Evolutionary conservation across 2,888 invertebrate species (phyloP).

Genomic region (Atrina japonica): DNA sequence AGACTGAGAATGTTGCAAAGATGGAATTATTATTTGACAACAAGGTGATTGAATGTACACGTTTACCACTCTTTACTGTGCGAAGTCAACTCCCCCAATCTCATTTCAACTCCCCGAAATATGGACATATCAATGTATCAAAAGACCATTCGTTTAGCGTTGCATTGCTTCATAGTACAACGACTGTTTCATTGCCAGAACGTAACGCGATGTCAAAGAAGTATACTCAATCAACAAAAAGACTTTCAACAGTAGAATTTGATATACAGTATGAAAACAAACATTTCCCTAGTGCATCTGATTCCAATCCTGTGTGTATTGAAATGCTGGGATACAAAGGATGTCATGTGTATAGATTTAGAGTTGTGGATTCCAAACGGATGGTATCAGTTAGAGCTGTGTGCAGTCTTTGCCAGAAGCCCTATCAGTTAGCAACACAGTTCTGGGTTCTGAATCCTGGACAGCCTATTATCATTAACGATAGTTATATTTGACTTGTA

Average conservation of each 20-base stretch:
- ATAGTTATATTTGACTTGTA: no score
- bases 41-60: no score
- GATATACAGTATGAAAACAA: conserved; percentile 2
- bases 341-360: background rate
- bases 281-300: conserved; percentile 8
- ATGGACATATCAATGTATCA: no score
- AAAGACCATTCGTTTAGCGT: no score
- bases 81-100: no score
- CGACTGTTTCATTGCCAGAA: no score
- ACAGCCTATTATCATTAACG: background rate
- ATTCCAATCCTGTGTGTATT: background rate
- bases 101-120: no score
- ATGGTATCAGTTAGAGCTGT: background rate
- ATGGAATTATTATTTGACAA: no score
- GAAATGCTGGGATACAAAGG: no score
- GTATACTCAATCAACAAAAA: background rate
- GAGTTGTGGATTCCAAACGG: conserved; percentile 3
- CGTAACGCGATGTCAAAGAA: background rate
- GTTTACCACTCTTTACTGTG: no score
- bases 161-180: no score
- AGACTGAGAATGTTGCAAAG: no score
- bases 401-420: conserved; percentile 4
- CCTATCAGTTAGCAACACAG: background rate
- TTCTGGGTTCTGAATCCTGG: background rate
- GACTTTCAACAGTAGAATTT: background rate